Evolutionary conservation across 53 echinoderm and acorn worm species (phyloP).

Genomic region (Echinometra lucunter): DNA sequence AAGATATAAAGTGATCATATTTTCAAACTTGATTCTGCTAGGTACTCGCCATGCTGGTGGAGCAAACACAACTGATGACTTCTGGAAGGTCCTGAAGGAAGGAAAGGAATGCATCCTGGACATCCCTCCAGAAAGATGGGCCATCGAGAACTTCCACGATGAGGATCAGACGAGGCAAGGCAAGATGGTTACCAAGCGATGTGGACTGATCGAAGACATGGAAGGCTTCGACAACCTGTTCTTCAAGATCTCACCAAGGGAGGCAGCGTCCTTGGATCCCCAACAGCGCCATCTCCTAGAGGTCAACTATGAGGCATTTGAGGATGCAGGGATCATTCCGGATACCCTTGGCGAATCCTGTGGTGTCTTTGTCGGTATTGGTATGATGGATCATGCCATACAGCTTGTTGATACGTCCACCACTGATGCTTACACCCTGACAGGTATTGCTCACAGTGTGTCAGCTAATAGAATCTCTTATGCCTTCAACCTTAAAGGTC

Average conservation of each 20-base stretch:
- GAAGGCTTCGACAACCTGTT: slow-evolving; percentile 93
- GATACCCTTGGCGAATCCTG: slow-evolving; percentile 71
- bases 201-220: slow-evolving; percentile 81
- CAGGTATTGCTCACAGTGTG: slow-evolving; percentile 84
- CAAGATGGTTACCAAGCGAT: slow-evolving; percentile 81
- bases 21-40: neutral
- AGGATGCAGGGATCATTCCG: slow-evolving; percentile 88
- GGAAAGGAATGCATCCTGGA: slow-evolving; percentile 85
- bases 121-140: slow-evolving; percentile 87
- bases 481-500: slow-evolving; percentile 87
- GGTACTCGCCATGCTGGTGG: slow-evolving; percentile 90
- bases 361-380: slow-evolving; percentile 91
- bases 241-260: slow-evolving; percentile 94
- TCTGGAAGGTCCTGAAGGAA: slow-evolving; percentile 86
- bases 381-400: slow-evolving; percentile 87
- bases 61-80: slow-evolving; percentile 74
- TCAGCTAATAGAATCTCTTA: slow-evolving; percentile 89
- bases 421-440: slow-evolving; percentile 87
- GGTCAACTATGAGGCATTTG: slow-evolving; percentile 94
- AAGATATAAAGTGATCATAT: neutral
- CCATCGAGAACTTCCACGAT: slow-evolving; percentile 81
- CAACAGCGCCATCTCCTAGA: slow-evolving; percentile 94
- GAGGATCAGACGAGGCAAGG: slow-evolving; percentile 84
- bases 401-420: slow-evolving; percentile 77
- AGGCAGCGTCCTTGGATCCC: slow-evolving; percentile 92